Evolutionary conservation across 1,140 invertebrate species (phyloP).

Genomic region (Meloidogyne exigua): DNA sequence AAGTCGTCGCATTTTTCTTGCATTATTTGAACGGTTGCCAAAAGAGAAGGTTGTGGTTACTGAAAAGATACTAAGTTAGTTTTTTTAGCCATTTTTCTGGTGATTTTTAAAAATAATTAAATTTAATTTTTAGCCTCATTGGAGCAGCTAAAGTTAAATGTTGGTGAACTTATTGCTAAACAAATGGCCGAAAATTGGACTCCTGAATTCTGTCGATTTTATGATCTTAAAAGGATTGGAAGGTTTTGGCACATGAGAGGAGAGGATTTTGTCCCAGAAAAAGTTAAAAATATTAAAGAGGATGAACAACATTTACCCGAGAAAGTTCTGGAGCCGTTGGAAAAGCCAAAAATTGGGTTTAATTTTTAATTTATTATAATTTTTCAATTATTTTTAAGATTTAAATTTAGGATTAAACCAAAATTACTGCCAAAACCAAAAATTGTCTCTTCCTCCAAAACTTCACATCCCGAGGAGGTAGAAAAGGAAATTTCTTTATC

Average conservation of each 20-base stretch:
- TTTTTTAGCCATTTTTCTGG: slow-evolving; percentile 20
- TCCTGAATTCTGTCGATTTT: slow-evolving; percentile 35
- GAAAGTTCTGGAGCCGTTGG: neutral
- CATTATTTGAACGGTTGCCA: slow-evolving; percentile 32
- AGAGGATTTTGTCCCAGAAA: neutral
- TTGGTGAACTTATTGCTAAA: slow-evolving; percentile 22
- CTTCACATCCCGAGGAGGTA: neutral
- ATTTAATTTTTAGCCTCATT: slow-evolving; percentile 28
- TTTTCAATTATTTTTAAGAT: too few relatives aligned
- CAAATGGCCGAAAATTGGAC: slow-evolving; percentile 31
- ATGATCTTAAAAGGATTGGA: slow-evolving; percentile 22
- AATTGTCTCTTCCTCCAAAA: neutral
- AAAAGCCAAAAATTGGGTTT: neutral
- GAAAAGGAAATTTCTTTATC: neutral
- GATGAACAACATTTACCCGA: neutral
- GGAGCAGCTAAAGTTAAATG: slow-evolving; percentile 25
- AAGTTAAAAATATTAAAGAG: neutral
- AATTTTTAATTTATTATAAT: neutral
- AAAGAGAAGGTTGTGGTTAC: slow-evolving; percentile 26
- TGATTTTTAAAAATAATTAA: too few relatives aligned
- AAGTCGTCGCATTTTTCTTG: slow-evolving; percentile 29
- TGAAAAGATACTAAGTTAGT: slow-evolving; percentile 31
- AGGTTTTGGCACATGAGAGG: slow-evolving; percentile 13
- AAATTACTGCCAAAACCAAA: slow-evolving; percentile 16
- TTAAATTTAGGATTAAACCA: slow-evolving; percentile 2